Conservation (phyloP, 2,797 vertebrate species). For the Platalea minor region DNA sequence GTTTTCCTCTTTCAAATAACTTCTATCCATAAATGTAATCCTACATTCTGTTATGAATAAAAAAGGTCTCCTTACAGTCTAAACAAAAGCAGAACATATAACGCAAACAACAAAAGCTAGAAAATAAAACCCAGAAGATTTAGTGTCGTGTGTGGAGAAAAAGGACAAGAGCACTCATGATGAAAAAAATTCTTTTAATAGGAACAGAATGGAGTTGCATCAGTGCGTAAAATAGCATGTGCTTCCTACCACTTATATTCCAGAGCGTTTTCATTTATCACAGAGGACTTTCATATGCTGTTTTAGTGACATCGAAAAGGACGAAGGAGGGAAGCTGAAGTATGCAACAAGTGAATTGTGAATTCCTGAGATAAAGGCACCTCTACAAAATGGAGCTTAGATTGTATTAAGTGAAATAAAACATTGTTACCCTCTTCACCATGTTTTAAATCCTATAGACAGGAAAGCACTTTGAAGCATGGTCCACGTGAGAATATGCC, state of each 20-base stretch:
- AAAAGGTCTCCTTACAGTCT: neutral
- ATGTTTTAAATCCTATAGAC: neutral
- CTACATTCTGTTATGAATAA: conserved; percentile 13
- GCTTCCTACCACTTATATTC: neutral
- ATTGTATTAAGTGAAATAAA: neutral
- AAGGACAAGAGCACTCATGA: neutral
- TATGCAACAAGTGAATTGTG: neutral
- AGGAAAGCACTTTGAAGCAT: neutral
- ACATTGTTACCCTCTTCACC: neutral
- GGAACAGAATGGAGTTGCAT: conserved; percentile 18
- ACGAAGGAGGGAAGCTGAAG: neutral
- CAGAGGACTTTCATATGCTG: neutral
- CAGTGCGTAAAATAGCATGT: neutral
- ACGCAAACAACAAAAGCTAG: neutral
- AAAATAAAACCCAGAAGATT: conserved; percentile 51
- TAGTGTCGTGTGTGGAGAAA: neutral
- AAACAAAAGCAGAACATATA: conserved; percentile 37
- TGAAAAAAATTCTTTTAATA: conserved; percentile 22
- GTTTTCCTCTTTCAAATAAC: neutral
- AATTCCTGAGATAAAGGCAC: neutral
- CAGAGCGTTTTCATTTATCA: neutral
- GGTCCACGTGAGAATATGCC: neutral
- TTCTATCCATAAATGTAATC: neutral
- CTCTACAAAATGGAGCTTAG: neutral
- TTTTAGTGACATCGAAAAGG: neutral